Conservation (phyloP, 2,888 invertebrate species). For the Himalopsyche japonica region DNA sequence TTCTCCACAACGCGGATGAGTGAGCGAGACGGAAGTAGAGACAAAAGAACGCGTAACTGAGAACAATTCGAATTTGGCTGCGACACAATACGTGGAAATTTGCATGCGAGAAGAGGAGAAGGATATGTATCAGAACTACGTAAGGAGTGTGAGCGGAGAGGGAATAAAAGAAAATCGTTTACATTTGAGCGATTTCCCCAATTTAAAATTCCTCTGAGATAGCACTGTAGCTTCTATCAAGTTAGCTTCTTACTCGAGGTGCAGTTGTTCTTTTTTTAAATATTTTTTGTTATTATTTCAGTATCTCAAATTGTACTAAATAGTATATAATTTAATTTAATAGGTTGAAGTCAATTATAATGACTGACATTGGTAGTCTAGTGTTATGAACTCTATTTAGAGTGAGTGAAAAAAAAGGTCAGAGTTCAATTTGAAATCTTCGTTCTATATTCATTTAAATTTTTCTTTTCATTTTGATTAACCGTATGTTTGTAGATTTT, state of each 20-base stretch:
- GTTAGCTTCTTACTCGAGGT: constrained; percentile 25
- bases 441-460: no score
- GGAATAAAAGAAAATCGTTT: constrained; percentile 64
- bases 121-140: constrained; percentile 61
- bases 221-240: constrained; percentile 37
- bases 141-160: constrained; percentile 40
- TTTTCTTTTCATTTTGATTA: no score
- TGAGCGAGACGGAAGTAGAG: constrained; percentile 25
- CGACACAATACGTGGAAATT: not conserved
- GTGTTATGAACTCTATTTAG: no score
- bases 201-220: constrained; percentile 61
- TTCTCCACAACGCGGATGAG: constrained; percentile 22
- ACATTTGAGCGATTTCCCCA: constrained; percentile 66
- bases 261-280: not conserved
- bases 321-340: no score
- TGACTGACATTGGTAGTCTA: no score
- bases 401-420: no score
- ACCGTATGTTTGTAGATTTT: no score
- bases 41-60: constrained; percentile 15
- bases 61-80: not conserved
- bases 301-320: no score
- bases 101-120: constrained; percentile 57
- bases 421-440: no score
- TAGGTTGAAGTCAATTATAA: no score
- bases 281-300: no score